phyloP scores from a whole-genome alignment of 2,888 invertebrate species.

The Ennomos fuscantarius region DNA sequence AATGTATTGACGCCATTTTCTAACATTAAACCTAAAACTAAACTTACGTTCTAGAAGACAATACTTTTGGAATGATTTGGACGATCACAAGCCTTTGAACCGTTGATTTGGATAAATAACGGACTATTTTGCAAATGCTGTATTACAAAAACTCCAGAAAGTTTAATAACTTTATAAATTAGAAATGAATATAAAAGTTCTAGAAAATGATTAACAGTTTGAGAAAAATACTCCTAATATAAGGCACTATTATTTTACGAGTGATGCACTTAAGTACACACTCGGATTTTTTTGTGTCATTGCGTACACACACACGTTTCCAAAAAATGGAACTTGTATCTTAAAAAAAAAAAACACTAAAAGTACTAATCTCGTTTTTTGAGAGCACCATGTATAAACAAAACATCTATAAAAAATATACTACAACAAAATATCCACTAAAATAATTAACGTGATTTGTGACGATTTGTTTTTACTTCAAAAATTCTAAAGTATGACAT shows the following conservation, averaged over 20 bases:
- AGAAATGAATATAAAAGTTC: conserved; percentile 2
- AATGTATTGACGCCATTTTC: conserved; percentile 6
- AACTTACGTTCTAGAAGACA: conserved; percentile 53
- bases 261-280: neutral
- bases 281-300: conserved; percentile 7
- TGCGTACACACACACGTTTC: conserved; percentile 7
- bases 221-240: conserved; percentile 1
- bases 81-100: conserved; percentile 74
- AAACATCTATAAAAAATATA: conserved; percentile 37
- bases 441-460: conserved; percentile 23
- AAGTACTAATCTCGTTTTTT: conserved; percentile 50
- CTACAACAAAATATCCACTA: conserved; percentile 25
- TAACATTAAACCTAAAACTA: conserved; percentile 21
- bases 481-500: neutral
- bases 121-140: neutral
- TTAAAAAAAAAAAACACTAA: conserved; percentile 29
- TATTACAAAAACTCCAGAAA: no score
- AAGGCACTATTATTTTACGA: conserved; percentile 14
- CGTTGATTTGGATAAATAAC: conserved; percentile 15
- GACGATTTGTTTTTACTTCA: conserved; percentile 13
- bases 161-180: neutral
- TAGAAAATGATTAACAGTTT: conserved; percentile 16
- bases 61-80: conserved; percentile 74
- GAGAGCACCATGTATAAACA: conserved; percentile 50
- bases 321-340: conserved; percentile 2